Percentiles rank a stretch among this genome's conserved stretches.
Evolutionary conservation across 2,888 invertebrate genomes (phyloP).

Genomic region (Aphelenchoides bicaudatus): DNA sequence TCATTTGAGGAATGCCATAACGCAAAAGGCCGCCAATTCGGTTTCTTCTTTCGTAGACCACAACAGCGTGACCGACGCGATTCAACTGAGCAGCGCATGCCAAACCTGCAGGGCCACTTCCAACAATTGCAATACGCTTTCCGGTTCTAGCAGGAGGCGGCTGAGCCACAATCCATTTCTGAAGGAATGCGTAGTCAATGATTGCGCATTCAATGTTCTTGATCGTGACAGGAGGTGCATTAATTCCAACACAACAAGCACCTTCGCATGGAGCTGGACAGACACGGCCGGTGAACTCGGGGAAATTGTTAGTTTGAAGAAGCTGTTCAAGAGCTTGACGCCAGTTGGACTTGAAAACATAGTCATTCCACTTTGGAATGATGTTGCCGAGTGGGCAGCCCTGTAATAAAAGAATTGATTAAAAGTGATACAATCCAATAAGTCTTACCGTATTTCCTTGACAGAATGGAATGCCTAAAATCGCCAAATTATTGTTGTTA

Average conservation of each 20-base stretch:
- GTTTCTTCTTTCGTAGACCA: conserved; percentile 94
- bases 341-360: conserved; percentile 80
- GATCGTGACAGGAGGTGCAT: conserved; percentile 92
- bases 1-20: conserved; percentile 99
- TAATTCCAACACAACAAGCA: conserved; percentile 91
- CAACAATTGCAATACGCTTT: conserved; percentile 81
- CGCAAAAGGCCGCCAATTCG: conserved; percentile 87
- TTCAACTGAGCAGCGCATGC: conserved; percentile 93
- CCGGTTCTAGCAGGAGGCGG: conserved; percentile 74
- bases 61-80: conserved; percentile 90
- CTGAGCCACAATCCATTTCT: conserved; percentile 77
- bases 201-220: conserved; percentile 98
- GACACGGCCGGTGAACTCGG: conserved; percentile 72
- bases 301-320: conserved; percentile 96
- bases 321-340: conserved; percentile 84
- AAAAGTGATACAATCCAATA: conserved; percentile 66
- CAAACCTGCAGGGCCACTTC: conserved; percentile 82
- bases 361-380: conserved; percentile 97
- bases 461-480: conserved; percentile 96
- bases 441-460: conserved; percentile 40
- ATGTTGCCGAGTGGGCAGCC: conserved; percentile 97
- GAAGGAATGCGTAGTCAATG: conserved; percentile 93
- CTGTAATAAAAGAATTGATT: too few relatives aligned
- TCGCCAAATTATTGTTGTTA: too few relatives aligned
- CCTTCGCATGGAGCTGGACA: conserved; percentile 91